Base-by-base conservation (phyloP, 2,797 vertebrate species). In the Cryptoprocta ferox region DNA sequence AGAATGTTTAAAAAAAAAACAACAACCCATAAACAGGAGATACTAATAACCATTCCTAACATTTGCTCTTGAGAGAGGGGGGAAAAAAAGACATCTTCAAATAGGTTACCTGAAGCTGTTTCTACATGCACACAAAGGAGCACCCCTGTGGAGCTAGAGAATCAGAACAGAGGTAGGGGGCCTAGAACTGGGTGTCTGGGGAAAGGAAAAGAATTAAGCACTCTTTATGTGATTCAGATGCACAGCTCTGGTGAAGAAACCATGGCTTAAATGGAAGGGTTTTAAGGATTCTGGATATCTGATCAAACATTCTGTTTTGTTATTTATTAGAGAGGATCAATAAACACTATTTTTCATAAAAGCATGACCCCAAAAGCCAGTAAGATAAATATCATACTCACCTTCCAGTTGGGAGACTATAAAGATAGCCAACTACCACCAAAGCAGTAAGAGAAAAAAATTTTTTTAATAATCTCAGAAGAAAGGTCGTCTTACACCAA, bases 401-500 rank as follows among this genome's bases (percentile, higher is more conserved):
- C 37, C 48, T 92, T 76, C 26, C 2, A 68, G 45, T 15, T 83
- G 78, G 78, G 70, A 84, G 61, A 26, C 24, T 65, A 73, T 68
- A 87, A 61, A 90, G 37, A 83, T 0, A 81, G 78, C 39, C 45
- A 92, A 94, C 16, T 32, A 94, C 7, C 37, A 89, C 59, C 32
- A 90, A 78, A 86, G 37, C 24, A 24, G 2, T 18, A 91, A 4
- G 61, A 76, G 37, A 75, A 65, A 94, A 85, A 37, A 35, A 32
- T 0, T 30, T 32, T 73, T n/a, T 39, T 48, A 59, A 71, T 84
- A 66, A 71, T 94, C 83, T 48, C 80, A 13, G 21, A 82, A 89
- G 78, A 83, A 88, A 96, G 4, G 11, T 78, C 63, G 76, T 92
- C 56, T 92, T 95, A 88, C 48, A 61, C 12, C 32, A 65, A 82